Evolutionary conservation across 2,113 vertebrate genomes (phyloP).

Genomic region (Malurus melanocephalus): DNA sequence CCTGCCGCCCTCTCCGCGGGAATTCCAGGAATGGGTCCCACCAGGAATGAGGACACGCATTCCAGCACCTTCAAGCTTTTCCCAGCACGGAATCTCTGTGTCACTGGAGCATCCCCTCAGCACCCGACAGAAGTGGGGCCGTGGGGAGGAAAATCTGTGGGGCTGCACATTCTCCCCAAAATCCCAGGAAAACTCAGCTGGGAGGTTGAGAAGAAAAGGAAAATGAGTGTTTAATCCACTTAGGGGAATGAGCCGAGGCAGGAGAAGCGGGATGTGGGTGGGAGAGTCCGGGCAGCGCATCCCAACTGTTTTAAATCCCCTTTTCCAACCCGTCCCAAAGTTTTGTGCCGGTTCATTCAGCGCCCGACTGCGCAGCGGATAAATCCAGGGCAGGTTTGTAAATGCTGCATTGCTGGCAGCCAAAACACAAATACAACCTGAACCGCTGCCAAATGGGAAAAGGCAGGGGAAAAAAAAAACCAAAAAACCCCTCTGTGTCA

Average conservation of each 20-base stretch:
- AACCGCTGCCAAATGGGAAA: slow-evolving; percentile 15
- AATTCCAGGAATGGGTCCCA: not conserved
- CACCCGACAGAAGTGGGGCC: no score
- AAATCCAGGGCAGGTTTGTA: slow-evolving; percentile 53
- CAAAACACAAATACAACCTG: slow-evolving; percentile 50
- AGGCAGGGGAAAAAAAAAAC: not conserved
- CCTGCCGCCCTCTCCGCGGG: not conserved
- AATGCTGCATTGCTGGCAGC: slow-evolving; percentile 59
- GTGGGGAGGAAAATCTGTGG: accelerated
- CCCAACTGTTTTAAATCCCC: accelerated
- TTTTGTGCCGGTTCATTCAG: not conserved
- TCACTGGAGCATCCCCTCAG: not conserved
- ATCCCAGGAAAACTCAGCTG: not conserved
- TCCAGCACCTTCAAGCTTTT: not conserved
- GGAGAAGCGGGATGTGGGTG: accelerated
- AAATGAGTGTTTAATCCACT: not conserved
- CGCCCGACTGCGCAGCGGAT: not conserved
- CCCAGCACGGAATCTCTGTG: not conserved
- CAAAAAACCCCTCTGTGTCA: not conserved
- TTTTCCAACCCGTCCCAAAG: not conserved
- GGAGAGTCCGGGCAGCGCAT: accelerated
- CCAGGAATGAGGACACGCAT: accelerated
- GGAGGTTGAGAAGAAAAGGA: not conserved
- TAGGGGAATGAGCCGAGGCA: not conserved
- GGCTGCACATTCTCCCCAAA: not conserved